A percentile compares a stretch with the other conserved stretches of the same genome.
These are phyloP conservation scores for Armadillidium nasatum DNA, from an alignment of 1,140 invertebrate species.

Conservation along the genomic window DNA sequence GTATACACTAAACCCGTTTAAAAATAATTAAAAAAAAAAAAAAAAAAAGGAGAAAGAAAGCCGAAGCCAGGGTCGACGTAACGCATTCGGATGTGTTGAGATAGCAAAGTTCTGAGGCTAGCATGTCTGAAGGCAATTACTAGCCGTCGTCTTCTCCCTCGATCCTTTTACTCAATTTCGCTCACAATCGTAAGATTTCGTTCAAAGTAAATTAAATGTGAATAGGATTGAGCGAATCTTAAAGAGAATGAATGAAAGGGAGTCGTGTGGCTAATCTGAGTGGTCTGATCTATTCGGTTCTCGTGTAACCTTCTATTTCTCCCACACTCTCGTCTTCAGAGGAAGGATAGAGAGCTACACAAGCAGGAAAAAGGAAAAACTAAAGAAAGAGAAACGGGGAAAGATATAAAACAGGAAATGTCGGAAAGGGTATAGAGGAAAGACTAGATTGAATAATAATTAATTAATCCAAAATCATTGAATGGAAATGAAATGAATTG, in stretches of 20 bases:
- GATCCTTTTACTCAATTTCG: neutral
- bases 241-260: neutral
- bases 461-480: too few species aligned
- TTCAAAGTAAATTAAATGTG: neutral
- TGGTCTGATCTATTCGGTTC: constrained; percentile 8
- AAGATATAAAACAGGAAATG: neutral
- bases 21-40: neutral
- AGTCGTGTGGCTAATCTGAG: constrained; percentile 11
- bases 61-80: neutral
- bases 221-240: neutral
- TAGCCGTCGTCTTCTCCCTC: neutral
- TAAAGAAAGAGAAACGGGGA: neutral
- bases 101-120: constrained; percentile 4
- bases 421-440: too few species aligned
- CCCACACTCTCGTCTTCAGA: constrained; percentile 6
- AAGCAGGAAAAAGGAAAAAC: neutral
- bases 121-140: constrained; percentile 9
- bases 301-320: constrained; percentile 1
- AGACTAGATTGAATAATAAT: too few species aligned
- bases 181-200: neutral
- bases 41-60: neutral
- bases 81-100: neutral
- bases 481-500: too few species aligned
- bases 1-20: neutral
- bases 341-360: neutral